phyloP scores from a whole-genome alignment of 1,140 invertebrate species.

The Anadara kagoshimensis region DNA sequence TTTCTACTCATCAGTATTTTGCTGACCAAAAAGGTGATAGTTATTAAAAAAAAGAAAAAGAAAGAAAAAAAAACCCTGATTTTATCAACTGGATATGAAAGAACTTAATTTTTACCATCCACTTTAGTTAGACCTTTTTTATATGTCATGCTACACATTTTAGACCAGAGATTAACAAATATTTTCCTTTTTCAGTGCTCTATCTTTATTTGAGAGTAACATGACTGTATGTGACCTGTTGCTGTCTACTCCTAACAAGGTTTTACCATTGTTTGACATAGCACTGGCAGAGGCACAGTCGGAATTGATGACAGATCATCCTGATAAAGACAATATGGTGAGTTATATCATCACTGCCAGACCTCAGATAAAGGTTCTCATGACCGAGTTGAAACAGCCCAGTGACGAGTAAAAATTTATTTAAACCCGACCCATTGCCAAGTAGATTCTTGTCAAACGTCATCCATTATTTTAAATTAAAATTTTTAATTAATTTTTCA shows the following conservation, averaged over 20 bases:
- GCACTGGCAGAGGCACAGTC: slow-evolving; percentile 77
- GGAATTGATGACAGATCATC: slow-evolving; percentile 26
- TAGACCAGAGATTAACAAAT: neutral
- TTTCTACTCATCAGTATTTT: too few relatives aligned
- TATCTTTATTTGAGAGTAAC: slow-evolving; percentile 79
- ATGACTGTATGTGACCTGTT: slow-evolving; percentile 78
- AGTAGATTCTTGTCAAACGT: slow-evolving; percentile 1
- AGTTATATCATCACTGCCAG: too few relatives aligned
- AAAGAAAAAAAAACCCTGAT: neutral
- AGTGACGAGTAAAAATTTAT: too few relatives aligned
- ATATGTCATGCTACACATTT: too few relatives aligned
- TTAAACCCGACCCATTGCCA: too few relatives aligned
- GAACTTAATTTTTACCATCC: neutral
- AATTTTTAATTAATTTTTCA: too few relatives aligned
- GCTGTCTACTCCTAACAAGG: slow-evolving; percentile 75
- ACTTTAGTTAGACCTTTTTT: too few relatives aligned
- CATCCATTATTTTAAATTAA: too few relatives aligned
- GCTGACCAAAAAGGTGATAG: too few relatives aligned
- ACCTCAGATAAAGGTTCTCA: neutral
- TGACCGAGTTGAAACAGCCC: too few relatives aligned
- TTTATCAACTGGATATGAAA: neutral
- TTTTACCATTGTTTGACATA: slow-evolving; percentile 79
- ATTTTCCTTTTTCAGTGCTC: slow-evolving; percentile 77
- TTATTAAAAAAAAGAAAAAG: too few relatives aligned
- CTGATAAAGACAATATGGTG: slow-evolving; percentile 41